phyloP scores from a whole-genome alignment of 2,888 invertebrate genomes.

The Tenthredo mesomela region DNA sequence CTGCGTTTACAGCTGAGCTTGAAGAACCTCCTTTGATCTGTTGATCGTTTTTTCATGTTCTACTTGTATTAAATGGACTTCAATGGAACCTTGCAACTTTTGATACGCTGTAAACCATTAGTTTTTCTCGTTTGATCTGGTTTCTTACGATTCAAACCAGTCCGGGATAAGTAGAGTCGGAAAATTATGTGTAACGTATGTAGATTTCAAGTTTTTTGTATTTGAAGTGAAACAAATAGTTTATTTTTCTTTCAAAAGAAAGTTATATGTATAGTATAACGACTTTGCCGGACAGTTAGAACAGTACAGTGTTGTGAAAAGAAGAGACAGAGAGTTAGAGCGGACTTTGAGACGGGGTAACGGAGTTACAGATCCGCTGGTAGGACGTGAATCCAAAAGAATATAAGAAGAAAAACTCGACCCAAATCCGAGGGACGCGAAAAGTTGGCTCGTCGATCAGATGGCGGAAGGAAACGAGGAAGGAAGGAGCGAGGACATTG shows the following conservation, averaged over 20 bases:
- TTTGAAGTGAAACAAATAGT: constrained; percentile 9
- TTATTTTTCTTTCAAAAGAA: constrained; percentile 51
- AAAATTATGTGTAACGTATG: neutral
- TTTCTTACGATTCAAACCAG: neutral
- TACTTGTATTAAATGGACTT: neutral
- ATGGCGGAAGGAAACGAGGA: constrained; percentile 73
- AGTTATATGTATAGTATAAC: constrained; percentile 1
- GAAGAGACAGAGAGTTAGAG: constrained; percentile 49
- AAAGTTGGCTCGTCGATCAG: constrained; percentile 77
- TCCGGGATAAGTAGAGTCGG: neutral
- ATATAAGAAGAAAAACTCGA: constrained; percentile 66
- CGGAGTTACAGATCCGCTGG: constrained; percentile 26
- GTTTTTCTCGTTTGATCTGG: neutral
- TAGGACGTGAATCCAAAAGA: constrained; percentile 40
- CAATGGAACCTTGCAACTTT: neutral
- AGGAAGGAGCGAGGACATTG: constrained; percentile 67
- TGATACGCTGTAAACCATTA: neutral
- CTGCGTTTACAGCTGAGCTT: constrained; percentile 22
- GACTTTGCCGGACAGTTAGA: constrained; percentile 52
- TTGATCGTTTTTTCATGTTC: neutral
- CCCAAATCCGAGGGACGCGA: constrained; percentile 74
- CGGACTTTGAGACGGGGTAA: constrained; percentile 50
- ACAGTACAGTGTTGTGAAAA: constrained; percentile 36
- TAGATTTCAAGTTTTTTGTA: neutral
- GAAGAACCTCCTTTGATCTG: neutral